Evolutionary conservation across 2,888 invertebrate species (phyloP).

Genomic region (Cerceris ruficornis): DNA sequence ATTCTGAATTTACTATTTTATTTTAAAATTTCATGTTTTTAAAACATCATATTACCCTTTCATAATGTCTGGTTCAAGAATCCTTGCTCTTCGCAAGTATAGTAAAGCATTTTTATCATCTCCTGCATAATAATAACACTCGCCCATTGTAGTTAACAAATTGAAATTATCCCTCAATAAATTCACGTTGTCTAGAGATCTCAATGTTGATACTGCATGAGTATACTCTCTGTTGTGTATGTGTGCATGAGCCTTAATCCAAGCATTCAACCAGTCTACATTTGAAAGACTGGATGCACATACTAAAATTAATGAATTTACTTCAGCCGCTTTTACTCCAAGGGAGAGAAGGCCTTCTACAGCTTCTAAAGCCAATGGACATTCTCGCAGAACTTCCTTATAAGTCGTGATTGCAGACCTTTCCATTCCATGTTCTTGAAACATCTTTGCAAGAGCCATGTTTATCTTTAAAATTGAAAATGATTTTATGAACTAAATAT

Average conservation of each 20-base stretch:
- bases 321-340: constrained; percentile 89
- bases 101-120: constrained; percentile 86
- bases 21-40: background rate
- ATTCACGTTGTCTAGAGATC: constrained; percentile 86
- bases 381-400: constrained; percentile 90
- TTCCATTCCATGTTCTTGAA: constrained; percentile 87
- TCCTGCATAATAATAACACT: constrained; percentile 88
- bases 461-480: constrained; percentile 80
- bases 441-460: constrained; percentile 89
- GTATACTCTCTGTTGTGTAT: constrained; percentile 87
- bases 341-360: constrained; percentile 88
- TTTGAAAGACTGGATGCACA: constrained; percentile 80
- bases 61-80: constrained; percentile 77
- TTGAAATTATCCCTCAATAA: constrained; percentile 87
- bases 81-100: constrained; percentile 82
- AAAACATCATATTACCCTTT: constrained; percentile 71
- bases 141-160: constrained; percentile 87
- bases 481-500: background rate
- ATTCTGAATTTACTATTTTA: background rate
- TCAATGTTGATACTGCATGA: constrained; percentile 86
- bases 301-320: constrained; percentile 88
- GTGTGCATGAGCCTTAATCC: constrained; percentile 86
- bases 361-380: constrained; percentile 89
- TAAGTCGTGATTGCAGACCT: constrained; percentile 88
- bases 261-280: constrained; percentile 84